These are phyloP conservation scores for Leptodactylus fuscus DNA, from an alignment of 2,113 vertebrate genomes.

Conservation along the genomic window DNA sequence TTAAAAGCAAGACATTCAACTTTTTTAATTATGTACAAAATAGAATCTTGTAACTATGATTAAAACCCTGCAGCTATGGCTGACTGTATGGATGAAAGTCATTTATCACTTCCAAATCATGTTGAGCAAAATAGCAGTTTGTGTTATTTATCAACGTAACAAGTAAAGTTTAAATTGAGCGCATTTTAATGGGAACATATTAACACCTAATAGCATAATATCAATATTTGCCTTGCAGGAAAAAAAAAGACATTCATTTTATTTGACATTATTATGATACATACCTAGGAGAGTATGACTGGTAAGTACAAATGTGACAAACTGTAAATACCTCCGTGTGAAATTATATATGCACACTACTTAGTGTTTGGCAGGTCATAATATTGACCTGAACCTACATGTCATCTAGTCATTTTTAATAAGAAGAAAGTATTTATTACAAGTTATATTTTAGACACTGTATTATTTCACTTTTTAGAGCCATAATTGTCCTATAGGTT, in stretches of 20 bases:
- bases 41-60: constrained; percentile 58
- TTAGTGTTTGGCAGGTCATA: too few relatives aligned
- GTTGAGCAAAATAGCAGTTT: constrained; percentile 53
- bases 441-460: too few relatives aligned
- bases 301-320: not conserved
- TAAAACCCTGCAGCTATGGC: constrained; percentile 58
- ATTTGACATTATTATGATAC: constrained; percentile 32
- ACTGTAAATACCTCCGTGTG: not conserved
- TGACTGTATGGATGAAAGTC: constrained; percentile 52
- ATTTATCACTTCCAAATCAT: constrained; percentile 57
- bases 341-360: not conserved
- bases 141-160: constrained; percentile 58
- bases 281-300: not conserved
- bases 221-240: constrained; percentile 50
- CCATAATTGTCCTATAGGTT: not conserved
- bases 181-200: constrained; percentile 57
- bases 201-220: constrained; percentile 53
- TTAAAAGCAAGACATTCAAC: constrained; percentile 52
- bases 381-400: too few relatives aligned
- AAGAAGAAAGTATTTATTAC: too few relatives aligned
- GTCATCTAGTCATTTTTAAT: too few relatives aligned
- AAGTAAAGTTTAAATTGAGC: constrained; percentile 56
- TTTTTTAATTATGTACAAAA: constrained; percentile 54
- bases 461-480: too few relatives aligned
- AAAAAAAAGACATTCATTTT: constrained; percentile 37